Evolutionary conservation across 2,888 invertebrate genomes (phyloP), one percentile per base, ranked within the genome.

Genomic region (Epiblema foenella): DNA sequence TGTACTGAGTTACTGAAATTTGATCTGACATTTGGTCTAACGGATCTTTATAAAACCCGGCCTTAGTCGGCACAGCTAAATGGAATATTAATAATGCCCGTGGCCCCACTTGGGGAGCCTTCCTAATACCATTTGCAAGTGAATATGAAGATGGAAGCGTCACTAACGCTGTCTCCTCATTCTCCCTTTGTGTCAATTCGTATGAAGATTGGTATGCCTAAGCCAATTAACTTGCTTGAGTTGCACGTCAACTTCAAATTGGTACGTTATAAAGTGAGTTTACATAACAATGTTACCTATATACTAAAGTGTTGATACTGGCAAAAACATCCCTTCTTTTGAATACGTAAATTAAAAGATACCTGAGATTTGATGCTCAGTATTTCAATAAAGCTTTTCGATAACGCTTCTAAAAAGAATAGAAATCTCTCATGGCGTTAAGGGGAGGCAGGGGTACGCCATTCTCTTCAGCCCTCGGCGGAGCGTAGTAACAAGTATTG

Each of bases 81-180:
- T 83, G 80, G 80, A 81, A 83, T 84, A 84, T 85, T 84, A 84
- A 85, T 84, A 84, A 82, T 79, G 75, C 79, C 74, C 74, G 59
- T 77, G 68, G 68, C 64, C 76, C 75, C 70, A 75, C 75, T 75
- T 66, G 74, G 75, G 77, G 81, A 75, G 76, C 80, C 81, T 83
- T 83, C 49, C 49, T 66, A 71, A 71, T 66, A 46, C 65, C 56
- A 66, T 69, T 69, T 64, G 64, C 64, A 51, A 66, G 60, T 71
- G 67, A 57, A 67, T 67, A 67, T 67, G 71, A 83, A 80, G 81
- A 78, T 78, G 75, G 71, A 73, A 75, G 77, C 73, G 76, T 68
- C 73, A 65, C 72, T 68, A 69, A 73, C 76, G 69, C 63, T 65
- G 56, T 64, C 75, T 60, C 72, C 67, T 73, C 72, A 68, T 73